phyloP scores from a whole-genome alignment of 2,113 vertebrate genomes.

The Chiloscyllium plagiosum region DNA sequence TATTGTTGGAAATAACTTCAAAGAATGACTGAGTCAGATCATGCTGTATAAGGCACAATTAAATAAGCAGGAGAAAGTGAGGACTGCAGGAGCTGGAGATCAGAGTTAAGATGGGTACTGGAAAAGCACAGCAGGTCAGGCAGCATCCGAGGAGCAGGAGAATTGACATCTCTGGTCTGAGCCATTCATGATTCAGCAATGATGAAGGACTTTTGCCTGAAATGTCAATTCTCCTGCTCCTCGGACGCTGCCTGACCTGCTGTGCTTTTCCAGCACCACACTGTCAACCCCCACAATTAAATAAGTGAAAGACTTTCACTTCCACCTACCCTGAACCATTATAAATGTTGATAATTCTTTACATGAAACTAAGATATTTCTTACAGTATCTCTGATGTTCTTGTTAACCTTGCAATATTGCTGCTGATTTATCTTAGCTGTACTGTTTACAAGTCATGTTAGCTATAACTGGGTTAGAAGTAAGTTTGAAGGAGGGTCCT shows the following conservation, averaged over 20 bases:
- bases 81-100: too few relatives aligned
- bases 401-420: background rate
- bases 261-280: too few relatives aligned
- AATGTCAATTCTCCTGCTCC: too few relatives aligned
- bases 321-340: background rate
- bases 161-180: too few relatives aligned
- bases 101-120: too few relatives aligned
- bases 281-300: background rate
- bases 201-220: too few relatives aligned
- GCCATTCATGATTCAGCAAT: too few relatives aligned
- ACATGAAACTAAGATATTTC: background rate
- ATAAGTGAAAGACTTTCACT: background rate
- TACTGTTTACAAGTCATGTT: background rate
- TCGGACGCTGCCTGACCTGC: too few relatives aligned
- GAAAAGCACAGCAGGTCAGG: too few relatives aligned
- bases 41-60: background rate
- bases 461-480: too few relatives aligned
- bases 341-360: background rate
- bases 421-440: background rate
- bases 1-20: background rate
- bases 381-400: background rate
- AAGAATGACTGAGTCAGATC: background rate
- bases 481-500: background rate
- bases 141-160: too few relatives aligned
- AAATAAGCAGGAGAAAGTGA: background rate